Evolutionary conservation across 2,888 invertebrate genomes (phyloP), one percentile per base, ranked within the genome.

Genomic region (Ormyrus rosae): DNA sequence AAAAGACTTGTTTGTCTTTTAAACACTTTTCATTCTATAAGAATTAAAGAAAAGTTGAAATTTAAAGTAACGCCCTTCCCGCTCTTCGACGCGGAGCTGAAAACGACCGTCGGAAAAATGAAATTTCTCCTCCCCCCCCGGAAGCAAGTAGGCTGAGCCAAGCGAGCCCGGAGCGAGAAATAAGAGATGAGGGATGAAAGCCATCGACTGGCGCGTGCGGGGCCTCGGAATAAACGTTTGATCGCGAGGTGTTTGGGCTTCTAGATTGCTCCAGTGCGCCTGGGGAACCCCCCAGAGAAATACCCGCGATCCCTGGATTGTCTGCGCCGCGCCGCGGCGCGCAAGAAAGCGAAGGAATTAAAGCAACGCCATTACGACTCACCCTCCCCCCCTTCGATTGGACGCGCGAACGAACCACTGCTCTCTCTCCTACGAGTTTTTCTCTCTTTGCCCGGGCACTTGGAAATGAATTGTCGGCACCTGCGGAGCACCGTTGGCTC

Each of bases 301-400:
- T 85, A 85, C 84, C 71, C 64, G 84, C 84, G 84, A 84, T 83
- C 74, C 84, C 80, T 77, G 83, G 83, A 85, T 84, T 84, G 84
- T 84, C 84, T 84, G 84, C 72, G 75, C 34, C 45, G 71, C 60
- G 70, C 34, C 46, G 60, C 68, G 68, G 55, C 55, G 63, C 69
- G 76, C 51, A 73, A 73, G 81, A 78, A 82, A 81, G 82, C 76
- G 80, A 78, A 81, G 78, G 81, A 84, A 84, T 84, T 83, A 83
- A 84, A 83, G 81, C 82, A 82, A 78, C 73, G 78, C 64, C 78
- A 72, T 83, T 84, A 80, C 81, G 46, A 51, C 13, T 78, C 58
- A 0, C 69, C 7, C 13, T 11, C 46, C 45, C 19, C 56, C 46
- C 69, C 7, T 56, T 34, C 34, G 34, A 34, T 34, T 34, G 34